These are phyloP conservation scores for Artibeus lituratus DNA, from an alignment of 2,797 vertebrate species.

Conservation along the genomic window DNA sequence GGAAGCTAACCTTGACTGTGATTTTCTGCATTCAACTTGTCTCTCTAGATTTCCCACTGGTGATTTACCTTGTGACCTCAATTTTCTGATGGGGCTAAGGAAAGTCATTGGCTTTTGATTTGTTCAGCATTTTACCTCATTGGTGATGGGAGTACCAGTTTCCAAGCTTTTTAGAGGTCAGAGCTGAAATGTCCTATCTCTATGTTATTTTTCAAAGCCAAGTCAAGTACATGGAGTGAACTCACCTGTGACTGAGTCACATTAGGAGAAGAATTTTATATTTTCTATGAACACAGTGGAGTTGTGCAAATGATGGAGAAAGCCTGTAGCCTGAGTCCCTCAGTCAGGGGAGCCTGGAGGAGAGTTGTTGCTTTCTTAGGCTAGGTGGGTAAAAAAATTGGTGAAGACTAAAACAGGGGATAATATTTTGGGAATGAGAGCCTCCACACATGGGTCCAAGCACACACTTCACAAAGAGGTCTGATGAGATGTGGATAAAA, in stretches of 20 bases:
- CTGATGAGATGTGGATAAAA: not conserved
- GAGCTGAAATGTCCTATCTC: not conserved
- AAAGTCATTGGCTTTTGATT: not conserved
- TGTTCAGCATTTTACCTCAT: not conserved
- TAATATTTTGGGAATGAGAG: not conserved
- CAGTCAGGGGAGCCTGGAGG: not conserved
- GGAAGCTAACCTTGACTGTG: not conserved
- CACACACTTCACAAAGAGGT: not conserved
- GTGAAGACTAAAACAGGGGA: not conserved
- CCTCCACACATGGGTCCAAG: not conserved
- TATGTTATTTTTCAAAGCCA: constrained; percentile 6
- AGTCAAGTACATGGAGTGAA: not conserved
- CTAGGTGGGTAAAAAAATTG: not conserved
- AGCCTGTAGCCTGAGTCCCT: not conserved
- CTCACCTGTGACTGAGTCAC: not conserved
- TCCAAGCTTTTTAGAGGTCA: not conserved
- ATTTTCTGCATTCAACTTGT: not conserved
- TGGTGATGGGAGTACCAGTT: not conserved
- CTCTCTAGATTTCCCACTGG: not conserved
- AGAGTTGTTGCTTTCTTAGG: not conserved
- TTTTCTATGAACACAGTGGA: not conserved
- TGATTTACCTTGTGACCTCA: not conserved
- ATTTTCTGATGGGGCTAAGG: not conserved
- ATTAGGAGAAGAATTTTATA: not conserved
- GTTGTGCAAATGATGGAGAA: not conserved